Evolutionary conservation across 2,797 vertebrate genomes (phyloP).

Genomic region (Malacoctenus gilli): DNA sequence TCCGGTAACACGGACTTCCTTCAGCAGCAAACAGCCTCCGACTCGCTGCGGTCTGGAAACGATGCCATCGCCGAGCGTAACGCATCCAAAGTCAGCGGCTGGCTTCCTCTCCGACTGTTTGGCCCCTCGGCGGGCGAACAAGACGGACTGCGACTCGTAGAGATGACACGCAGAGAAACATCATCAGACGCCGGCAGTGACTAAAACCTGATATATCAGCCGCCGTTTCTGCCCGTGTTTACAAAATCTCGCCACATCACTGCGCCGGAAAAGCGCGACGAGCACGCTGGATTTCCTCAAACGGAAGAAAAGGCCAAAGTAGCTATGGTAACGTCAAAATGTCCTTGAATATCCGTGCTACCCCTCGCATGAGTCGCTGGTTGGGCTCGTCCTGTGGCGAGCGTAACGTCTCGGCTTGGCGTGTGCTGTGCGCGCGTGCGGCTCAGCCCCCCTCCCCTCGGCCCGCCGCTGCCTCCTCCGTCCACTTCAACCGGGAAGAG

Average conservation of each 20-base stretch:
- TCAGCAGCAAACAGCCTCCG: slow-evolving; percentile 32
- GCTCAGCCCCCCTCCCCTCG: slow-evolving; percentile 20
- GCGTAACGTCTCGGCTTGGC: too few species aligned
- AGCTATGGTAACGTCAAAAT: slow-evolving; percentile 60
- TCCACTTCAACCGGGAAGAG: slow-evolving; percentile 30
- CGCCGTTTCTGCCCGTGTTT: slow-evolving; percentile 50
- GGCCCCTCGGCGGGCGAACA: slow-evolving; percentile 30
- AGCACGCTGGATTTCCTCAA: slow-evolving; percentile 56
- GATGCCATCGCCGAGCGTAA: slow-evolving; percentile 46
- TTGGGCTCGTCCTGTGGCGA: slow-evolving; percentile 18
- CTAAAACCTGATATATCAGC: slow-evolving; percentile 16
- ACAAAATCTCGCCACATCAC: slow-evolving; percentile 57
- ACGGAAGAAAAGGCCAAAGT: slow-evolving; percentile 66
- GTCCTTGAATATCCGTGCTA: slow-evolving; percentile 71
- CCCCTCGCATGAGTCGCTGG: slow-evolving; percentile 32
- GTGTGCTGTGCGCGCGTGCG: too few species aligned
- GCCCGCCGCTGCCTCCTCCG: slow-evolving; percentile 16
- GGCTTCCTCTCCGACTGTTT: slow-evolving; percentile 42
- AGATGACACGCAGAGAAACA: slow-evolving; percentile 51
- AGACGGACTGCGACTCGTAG: slow-evolving; percentile 37
- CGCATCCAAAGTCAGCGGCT: slow-evolving; percentile 43
- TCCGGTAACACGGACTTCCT: slow-evolving; percentile 3
- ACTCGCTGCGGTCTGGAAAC: slow-evolving; percentile 21
- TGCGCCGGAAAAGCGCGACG: slow-evolving; percentile 31
- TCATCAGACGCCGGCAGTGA: slow-evolving; percentile 29